These are phyloP conservation scores for Scalopus aquaticus DNA, from an alignment of 2,113 vertebrate species.

Conservation along the genomic window DNA sequence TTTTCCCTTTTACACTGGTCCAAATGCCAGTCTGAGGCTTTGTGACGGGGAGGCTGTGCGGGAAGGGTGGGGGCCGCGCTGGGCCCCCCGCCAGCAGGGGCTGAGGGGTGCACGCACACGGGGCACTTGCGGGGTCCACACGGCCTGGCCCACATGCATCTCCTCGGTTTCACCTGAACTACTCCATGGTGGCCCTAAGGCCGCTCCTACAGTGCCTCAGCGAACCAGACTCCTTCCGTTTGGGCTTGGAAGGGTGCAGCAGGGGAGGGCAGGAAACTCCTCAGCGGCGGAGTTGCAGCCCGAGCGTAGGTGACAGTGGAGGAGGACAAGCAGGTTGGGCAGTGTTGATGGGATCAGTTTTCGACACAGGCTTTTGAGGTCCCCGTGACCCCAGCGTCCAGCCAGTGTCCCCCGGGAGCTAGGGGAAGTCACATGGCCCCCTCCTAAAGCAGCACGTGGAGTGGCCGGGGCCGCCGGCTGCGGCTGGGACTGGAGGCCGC, in stretches of 20 bases:
- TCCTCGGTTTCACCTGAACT: neutral
- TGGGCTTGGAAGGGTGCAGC: neutral
- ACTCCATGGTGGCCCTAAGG: neutral
- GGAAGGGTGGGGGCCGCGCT: neutral
- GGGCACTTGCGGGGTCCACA: neutral
- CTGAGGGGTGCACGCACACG: neutral
- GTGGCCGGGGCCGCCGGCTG: neutral
- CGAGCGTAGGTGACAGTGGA: accelerated
- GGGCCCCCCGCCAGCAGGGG: no score
- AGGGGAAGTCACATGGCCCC: neutral
- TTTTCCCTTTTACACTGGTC: neutral
- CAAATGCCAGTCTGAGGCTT: neutral
- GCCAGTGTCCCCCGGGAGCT: neutral
- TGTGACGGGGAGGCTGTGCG: neutral
- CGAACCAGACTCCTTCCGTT: neutral
- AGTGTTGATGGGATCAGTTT: accelerated
- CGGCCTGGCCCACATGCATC: neutral
- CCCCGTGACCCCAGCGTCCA: neutral
- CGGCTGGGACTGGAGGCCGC: neutral
- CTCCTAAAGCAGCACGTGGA: neutral
- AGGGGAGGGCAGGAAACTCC: neutral
- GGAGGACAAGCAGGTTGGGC: neutral
- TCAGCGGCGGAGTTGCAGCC: neutral
- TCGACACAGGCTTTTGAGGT: neutral
- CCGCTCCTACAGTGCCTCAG: neutral